A percentile compares a stretch with the other conserved stretches of the same genome.
Conservation (phyloP, 1,140 invertebrate genomes). For the Orussus abietinus region DNA sequence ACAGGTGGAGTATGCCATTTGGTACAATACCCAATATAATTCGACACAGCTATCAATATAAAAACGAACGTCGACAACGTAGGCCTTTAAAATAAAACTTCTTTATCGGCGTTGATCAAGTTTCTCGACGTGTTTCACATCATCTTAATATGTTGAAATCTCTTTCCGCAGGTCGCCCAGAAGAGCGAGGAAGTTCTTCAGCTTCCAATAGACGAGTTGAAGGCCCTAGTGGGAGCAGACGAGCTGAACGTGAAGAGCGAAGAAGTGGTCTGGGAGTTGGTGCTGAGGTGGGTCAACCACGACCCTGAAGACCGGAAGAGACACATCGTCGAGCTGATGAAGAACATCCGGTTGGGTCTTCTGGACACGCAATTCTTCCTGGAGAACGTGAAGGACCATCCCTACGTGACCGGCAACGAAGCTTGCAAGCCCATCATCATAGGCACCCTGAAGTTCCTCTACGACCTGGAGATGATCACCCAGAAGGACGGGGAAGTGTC, state of each 20-base stretch:
- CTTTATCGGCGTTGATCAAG: no score
- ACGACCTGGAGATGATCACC: constrained; percentile 69
- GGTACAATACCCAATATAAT: no score
- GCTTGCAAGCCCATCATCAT: constrained; percentile 69
- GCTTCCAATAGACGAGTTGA: constrained; percentile 65
- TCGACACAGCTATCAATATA: no score
- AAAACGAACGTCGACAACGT: no score
- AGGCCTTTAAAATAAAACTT: no score
- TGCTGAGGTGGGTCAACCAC: constrained; percentile 62
- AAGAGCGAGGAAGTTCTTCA: constrained; percentile 70
- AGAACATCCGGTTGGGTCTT: constrained; percentile 76
- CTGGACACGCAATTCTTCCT: constrained; percentile 78
- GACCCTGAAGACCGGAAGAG: constrained; percentile 61
- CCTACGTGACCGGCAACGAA: constrained; percentile 61
- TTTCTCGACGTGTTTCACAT: no score
- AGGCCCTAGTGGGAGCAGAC: constrained; percentile 67
- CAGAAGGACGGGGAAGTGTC: constrained; percentile 59
- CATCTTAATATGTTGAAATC: no score
- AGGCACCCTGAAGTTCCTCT: constrained; percentile 69
- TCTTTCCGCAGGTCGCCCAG: constrained; percentile 53
- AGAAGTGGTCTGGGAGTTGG: constrained; percentile 64
- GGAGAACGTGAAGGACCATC: constrained; percentile 65
- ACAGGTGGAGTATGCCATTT: no score
- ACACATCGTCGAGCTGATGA: constrained; percentile 71
- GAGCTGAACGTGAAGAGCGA: constrained; percentile 63